Conservation (phyloP, 2,888 invertebrate genomes). For the Syritta pipiens region DNA sequence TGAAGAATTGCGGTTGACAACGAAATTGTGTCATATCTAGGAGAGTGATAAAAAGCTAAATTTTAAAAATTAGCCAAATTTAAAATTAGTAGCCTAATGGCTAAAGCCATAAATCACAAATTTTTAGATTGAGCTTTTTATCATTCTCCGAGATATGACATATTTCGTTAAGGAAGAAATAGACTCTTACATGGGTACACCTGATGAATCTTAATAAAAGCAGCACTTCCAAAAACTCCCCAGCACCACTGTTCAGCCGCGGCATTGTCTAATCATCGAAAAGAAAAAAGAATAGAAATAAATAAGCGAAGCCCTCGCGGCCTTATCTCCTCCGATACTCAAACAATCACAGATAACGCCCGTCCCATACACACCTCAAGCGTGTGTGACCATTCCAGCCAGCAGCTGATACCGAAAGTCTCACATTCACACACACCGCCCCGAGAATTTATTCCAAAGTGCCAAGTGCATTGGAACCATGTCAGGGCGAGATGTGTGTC, state of each 20-base stretch:
- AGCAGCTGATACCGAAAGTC: slow-evolving; percentile 11
- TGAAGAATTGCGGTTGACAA: no score
- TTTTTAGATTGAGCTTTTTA: no score
- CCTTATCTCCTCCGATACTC: slow-evolving; percentile 47
- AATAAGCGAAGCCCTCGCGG: slow-evolving; percentile 6
- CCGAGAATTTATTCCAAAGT: background rate
- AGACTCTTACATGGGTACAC: no score
- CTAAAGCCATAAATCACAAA: no score
- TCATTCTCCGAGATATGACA: no score
- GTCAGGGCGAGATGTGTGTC: background rate
- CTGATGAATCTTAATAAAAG: no score
- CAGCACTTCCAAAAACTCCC: no score
- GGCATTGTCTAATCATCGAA: slow-evolving; percentile 2
- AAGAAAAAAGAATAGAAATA: background rate
- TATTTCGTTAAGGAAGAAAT: no score
- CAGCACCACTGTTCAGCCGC: slow-evolving; percentile 8
- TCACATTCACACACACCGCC: background rate
- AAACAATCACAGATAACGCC: slow-evolving; percentile 46
- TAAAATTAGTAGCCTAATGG: no score
- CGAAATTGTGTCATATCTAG: no score
- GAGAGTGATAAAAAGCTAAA: no score
- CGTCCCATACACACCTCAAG: slow-evolving; percentile 3
- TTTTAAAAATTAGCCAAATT: no score
- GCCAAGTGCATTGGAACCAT: background rate
- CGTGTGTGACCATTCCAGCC: slow-evolving; percentile 26